Percentiles rank a stretch among this genome's conserved stretches.
Conservation (phyloP, 2,888 invertebrate genomes). For the Amiota minor region DNA sequence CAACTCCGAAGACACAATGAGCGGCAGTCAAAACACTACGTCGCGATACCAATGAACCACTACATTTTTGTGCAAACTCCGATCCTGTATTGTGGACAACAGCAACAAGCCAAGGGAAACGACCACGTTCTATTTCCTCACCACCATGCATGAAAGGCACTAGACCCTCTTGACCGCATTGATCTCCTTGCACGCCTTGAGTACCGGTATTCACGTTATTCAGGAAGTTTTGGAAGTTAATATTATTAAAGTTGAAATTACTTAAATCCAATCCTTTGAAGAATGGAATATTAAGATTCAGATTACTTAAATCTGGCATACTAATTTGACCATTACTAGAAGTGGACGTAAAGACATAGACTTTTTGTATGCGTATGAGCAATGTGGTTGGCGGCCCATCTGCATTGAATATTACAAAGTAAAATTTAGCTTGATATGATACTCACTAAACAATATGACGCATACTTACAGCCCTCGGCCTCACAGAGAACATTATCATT, state of each 20-base stretch:
- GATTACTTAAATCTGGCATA: neutral
- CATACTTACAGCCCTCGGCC: slow-evolving; percentile 49
- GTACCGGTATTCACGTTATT: neutral
- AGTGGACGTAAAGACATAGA: slow-evolving; percentile 25
- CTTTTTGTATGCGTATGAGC: slow-evolving; percentile 38
- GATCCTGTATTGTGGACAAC: slow-evolving; percentile 73
- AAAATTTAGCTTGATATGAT: neutral
- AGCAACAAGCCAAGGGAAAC: slow-evolving; percentile 80
- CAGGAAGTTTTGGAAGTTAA: neutral
- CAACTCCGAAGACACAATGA: slow-evolving; percentile 64
- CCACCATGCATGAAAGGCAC: slow-evolving; percentile 55
- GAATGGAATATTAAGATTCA: neutral
- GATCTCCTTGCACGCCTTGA: neutral
- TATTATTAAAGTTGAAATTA: slow-evolving; percentile 24
- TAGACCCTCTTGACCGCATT: slow-evolving; percentile 59
- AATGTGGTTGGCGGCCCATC: slow-evolving; percentile 47
- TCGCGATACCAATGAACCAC: slow-evolving; percentile 54
- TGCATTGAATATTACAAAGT: slow-evolving; percentile 20
- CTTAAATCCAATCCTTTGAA: neutral
- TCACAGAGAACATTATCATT: slow-evolving; percentile 48
- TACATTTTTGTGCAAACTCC: slow-evolving; percentile 65
- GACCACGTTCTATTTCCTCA: slow-evolving; percentile 69
- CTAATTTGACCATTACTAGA: neutral
- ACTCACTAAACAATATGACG: neutral
- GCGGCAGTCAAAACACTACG: slow-evolving; percentile 65